Base-by-base conservation (phyloP, 2,797 vertebrate genomes). In the Xenentodon cancila region DNA sequence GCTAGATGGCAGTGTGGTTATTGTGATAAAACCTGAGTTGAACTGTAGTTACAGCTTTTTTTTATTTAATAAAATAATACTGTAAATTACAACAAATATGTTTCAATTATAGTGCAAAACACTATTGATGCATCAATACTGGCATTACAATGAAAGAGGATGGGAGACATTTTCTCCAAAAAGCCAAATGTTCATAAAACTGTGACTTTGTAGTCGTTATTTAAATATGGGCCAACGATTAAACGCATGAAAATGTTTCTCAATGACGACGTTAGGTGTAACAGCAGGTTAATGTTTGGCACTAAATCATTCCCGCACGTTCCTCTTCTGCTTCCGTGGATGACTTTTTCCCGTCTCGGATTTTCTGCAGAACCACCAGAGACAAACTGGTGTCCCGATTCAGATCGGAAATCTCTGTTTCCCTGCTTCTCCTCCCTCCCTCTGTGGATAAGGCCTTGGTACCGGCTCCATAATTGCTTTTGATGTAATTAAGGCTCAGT, bases 391-490 rank as follows among this genome's bases (percentile, higher is more conserved):
- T 52, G 56, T 61, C 54, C 44, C 1, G 0, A 2, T 8, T 46
- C 69, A 49, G 30, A 34, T 64, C 48, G 51, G 44, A 53, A 68
- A 48, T 68, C 37, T 5, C 3, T 16, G 75, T 49, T 70, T 18
- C 73, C 12, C 13, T 8, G 8, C 19, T 65, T 53, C 12, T 30
- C 32, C 44, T 57, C 15, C 30, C 37, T 53, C 64, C 66, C 81
- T 80, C 84, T 1, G 75, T 9, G 7, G 30, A 30, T 30, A 30
- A 30, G 59, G 71, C 53, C 73, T 69, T 68, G 56, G 64, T 25
- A 3, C 20, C 20, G 57, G 19, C 32, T 82, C 80, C 66, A 64
- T 86, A 86, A 88, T 88, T 86, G 72, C 76, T 79, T 75, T 59
- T 48, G 68, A 30, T 48, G 66, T 84, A 81, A 88, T 87, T 84